A percentile compares a stretch with the other conserved stretches of the same genome.
phyloP scores from a whole-genome alignment of 2,113 vertebrate species.

The Zapus hudsonius region DNA sequence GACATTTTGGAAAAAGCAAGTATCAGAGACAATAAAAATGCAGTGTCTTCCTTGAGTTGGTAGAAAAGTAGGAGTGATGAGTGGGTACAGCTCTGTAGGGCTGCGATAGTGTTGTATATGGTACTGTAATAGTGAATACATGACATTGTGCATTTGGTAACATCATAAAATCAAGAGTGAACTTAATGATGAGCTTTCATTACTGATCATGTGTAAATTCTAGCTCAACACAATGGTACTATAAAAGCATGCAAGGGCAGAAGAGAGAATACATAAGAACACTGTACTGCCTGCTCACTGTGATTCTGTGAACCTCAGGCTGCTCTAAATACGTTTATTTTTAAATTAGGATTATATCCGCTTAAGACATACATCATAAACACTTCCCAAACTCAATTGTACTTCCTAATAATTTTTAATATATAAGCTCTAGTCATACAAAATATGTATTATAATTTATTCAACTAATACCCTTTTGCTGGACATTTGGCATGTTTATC shows the following conservation, averaged over 20 bases:
- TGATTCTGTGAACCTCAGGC: not conserved
- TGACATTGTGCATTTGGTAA: not conserved
- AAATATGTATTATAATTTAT: not conserved
- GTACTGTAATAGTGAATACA: not conserved
- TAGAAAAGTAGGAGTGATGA: not conserved
- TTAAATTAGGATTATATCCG: not conserved
- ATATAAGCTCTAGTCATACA: not conserved
- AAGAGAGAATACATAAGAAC: not conserved
- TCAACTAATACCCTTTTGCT: not conserved
- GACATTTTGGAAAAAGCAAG: constrained; percentile 31
- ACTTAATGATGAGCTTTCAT: not conserved
- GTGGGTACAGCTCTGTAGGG: not conserved
- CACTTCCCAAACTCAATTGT: not conserved
- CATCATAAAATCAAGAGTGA: not conserved
- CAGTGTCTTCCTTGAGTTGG: not conserved
- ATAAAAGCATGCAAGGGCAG: not conserved
- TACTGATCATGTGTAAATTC: not conserved
- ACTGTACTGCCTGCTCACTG: not conserved
- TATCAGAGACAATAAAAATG: not conserved
- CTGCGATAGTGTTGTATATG: not conserved
- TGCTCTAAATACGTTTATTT: not conserved
- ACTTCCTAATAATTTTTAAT: constrained; percentile 19
- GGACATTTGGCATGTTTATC: constrained; percentile 32
- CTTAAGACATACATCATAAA: not conserved
- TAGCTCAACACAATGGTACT: not conserved